These are phyloP conservation scores for Sebastes goodei DNA, from an alignment of 2,797 vertebrate species.

Conservation along the genomic window DNA sequence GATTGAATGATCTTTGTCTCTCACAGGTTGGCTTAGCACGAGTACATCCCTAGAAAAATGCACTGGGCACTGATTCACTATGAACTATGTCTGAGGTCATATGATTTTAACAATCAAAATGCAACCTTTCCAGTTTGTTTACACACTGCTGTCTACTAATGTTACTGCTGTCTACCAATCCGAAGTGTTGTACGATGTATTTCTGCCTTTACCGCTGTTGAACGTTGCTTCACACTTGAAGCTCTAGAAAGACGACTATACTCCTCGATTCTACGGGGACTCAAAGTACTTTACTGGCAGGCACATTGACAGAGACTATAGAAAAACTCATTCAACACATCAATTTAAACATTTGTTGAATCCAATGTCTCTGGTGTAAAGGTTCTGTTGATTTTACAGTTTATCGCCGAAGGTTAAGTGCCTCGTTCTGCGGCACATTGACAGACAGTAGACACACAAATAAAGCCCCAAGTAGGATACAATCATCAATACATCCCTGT, in stretches of 20 bases:
- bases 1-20: too few relatives aligned
- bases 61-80: neutral
- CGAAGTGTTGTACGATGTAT: neutral
- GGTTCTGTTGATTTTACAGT: conserved; percentile 7
- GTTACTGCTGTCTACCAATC: neutral
- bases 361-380: neutral
- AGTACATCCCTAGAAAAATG: too few relatives aligned
- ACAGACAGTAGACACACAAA: conserved; percentile 11
- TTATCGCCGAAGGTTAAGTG: conserved; percentile 16
- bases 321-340: neutral
- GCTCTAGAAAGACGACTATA: neutral
- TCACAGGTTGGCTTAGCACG: too few relatives aligned
- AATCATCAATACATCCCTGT: conserved; percentile 5
- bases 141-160: fast-evolving
- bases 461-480: neutral
- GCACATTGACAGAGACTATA: neutral
- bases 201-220: neutral
- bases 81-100: neutral
- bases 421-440: neutral
- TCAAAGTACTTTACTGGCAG: neutral
- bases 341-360: neutral
- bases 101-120: neutral
- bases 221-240: neutral
- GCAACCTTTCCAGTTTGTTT: neutral
- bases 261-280: neutral